These are phyloP conservation scores for Polyodon spathula DNA, from an alignment of 2,113 vertebrate species.

Conservation along the genomic window DNA sequence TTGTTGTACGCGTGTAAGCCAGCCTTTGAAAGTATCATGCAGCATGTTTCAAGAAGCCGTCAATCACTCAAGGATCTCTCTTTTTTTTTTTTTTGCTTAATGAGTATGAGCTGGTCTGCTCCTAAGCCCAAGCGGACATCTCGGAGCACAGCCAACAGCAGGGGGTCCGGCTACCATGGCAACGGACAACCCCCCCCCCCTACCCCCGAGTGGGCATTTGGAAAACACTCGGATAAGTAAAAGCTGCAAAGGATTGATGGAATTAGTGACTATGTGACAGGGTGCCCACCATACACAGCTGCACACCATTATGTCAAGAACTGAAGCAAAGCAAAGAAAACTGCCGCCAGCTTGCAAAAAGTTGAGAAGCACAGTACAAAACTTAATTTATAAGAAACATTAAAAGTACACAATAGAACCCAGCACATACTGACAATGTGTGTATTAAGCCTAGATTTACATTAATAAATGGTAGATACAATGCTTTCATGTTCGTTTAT, in stretches of 20 bases:
- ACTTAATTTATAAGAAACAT: too few species aligned
- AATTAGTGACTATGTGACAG: background rate
- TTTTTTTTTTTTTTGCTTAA: conserved; percentile 36
- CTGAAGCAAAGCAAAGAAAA: background rate
- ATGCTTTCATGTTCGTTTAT: too few species aligned
- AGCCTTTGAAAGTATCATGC: conserved; percentile 26
- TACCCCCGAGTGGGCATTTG: conserved; percentile 12
- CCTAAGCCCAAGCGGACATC: conserved; percentile 35
- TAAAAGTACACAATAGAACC: too few species aligned
- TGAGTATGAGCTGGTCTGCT: conserved; percentile 31
- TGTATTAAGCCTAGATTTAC: too few species aligned
- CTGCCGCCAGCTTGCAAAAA: background rate
- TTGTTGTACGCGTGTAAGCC: conserved; percentile 16
- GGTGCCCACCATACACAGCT: background rate
- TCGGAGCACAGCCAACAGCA: conserved; percentile 32
- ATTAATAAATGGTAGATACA: too few species aligned
- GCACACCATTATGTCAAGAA: background rate
- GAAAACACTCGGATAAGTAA: conserved; percentile 16
- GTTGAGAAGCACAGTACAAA: background rate
- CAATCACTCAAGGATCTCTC: conserved; percentile 34
- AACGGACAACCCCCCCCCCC: conserved; percentile 41
- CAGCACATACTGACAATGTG: too few species aligned
- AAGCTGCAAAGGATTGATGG: conserved; percentile 4
- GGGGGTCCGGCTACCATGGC: conserved; percentile 39
- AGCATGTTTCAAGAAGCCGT: conserved; percentile 35